Evolutionary conservation across 2,888 invertebrate genomes (phyloP).

Genomic region (Oithona nana): DNA sequence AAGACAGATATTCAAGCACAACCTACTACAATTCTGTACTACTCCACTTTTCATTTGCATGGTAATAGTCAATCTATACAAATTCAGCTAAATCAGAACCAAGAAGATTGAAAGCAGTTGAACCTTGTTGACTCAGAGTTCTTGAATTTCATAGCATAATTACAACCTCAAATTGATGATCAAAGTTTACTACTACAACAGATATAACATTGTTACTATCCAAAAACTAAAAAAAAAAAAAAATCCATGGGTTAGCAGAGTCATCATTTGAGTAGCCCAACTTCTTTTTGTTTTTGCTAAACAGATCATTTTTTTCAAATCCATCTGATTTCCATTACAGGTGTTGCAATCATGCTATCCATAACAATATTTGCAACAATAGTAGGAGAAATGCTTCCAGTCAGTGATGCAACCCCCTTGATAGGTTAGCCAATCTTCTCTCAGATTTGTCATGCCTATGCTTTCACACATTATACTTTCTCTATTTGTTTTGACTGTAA

Average conservation of each 20-base stretch:
- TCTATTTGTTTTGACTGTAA: background rate
- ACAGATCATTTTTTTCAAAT: too few species aligned
- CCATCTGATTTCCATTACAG: slow-evolving; percentile 24
- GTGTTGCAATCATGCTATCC: slow-evolving; percentile 34
- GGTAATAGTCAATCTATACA: background rate
- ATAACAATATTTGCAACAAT: slow-evolving; percentile 37
- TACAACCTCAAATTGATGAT: too few species aligned
- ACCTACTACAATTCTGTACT: background rate
- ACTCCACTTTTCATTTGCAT: background rate
- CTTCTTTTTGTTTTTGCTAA: too few species aligned
- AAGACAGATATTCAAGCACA: too few species aligned
- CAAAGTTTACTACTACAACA: too few species aligned
- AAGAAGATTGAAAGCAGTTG: background rate
- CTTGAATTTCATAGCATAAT: too few species aligned
- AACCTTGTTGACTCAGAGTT: background rate
- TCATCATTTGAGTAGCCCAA: too few species aligned
- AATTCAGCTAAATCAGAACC: background rate
- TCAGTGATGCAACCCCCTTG: slow-evolving; percentile 37
- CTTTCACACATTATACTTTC: too few species aligned
- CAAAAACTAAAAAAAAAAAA: too few species aligned
- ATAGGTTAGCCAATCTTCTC: slow-evolving; percentile 29
- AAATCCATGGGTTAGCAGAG: too few species aligned
- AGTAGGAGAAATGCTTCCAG: slow-evolving; percentile 36
- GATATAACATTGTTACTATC: too few species aligned
- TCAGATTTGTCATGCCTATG: background rate